A percentile compares a stretch with the other conserved stretches of the same genome.
These are phyloP conservation scores for Microhierax caerulescens DNA, from an alignment of 2,797 vertebrate species.

Conservation along the genomic window DNA sequence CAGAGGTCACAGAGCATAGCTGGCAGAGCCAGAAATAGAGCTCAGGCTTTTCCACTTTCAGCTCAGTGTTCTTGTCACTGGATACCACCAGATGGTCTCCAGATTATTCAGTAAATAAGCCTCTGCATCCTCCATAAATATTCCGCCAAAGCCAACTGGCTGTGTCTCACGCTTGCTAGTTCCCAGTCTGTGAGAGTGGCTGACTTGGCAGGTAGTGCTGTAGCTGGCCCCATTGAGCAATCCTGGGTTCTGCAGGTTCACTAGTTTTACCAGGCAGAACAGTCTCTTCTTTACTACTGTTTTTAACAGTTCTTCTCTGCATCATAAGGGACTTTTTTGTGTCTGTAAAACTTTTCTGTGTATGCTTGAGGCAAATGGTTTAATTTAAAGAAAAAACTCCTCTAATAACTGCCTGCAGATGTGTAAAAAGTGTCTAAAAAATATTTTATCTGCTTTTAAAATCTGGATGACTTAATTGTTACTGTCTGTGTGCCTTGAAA, in stretches of 20 bases:
- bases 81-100: slow-evolving; percentile 65
- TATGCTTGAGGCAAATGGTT: not conserved
- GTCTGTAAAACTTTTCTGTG: not conserved
- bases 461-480: not conserved
- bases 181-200: slow-evolving; percentile 44
- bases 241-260: not conserved
- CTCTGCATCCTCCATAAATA: slow-evolving; percentile 67
- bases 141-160: slow-evolving; percentile 59
- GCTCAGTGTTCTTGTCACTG: slow-evolving; percentile 41
- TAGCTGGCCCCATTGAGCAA: slow-evolving; percentile 14
- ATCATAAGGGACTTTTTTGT: not conserved
- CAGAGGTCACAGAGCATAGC: slow-evolving; percentile 31
- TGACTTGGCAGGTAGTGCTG: slow-evolving; percentile 48
- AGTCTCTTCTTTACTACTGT: not conserved
- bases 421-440: not conserved
- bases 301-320: not conserved
- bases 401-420: not conserved
- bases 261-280: not conserved
- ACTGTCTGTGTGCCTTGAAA: not conserved
- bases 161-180: slow-evolving; percentile 58
- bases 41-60: slow-evolving; percentile 52
- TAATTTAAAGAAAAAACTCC: not conserved
- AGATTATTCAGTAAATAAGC: slow-evolving; percentile 72
- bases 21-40: slow-evolving; percentile 51
- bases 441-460: slow-evolving; percentile 29